Conservation (phyloP, 1,140 invertebrate genomes). For the Drosophila biarmipes region DNA sequence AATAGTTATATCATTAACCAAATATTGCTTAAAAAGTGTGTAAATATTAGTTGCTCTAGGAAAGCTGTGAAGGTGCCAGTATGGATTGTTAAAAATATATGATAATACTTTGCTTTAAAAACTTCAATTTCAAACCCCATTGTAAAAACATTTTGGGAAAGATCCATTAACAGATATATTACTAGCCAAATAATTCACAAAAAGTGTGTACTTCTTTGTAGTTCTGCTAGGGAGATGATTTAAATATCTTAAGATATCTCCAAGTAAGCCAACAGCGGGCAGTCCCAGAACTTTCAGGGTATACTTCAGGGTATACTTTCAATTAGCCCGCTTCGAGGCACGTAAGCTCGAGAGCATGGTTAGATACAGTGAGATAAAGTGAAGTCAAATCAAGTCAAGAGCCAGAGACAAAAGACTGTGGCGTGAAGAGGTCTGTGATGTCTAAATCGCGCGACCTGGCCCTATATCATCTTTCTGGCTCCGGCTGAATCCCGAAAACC, state of each 20-base stretch:
- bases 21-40: too few species aligned
- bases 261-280: neutral
- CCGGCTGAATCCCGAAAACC: slow-evolving; percentile 4
- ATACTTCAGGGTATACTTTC: slow-evolving; percentile 22
- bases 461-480: slow-evolving; percentile 1
- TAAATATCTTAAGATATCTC: too few species aligned
- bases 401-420: slow-evolving; percentile 29
- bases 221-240: too few species aligned
- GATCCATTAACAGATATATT: too few species aligned
- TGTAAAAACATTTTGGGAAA: too few species aligned
- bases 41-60: slow-evolving; percentile 10
- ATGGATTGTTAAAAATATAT: too few species aligned
- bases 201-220: too few species aligned
- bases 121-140: too few species aligned
- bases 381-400: slow-evolving; percentile 42
- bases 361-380: slow-evolving; percentile 14
- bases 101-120: too few species aligned
- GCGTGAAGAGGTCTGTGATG: slow-evolving; percentile 27
- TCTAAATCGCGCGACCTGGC: slow-evolving; percentile 18
- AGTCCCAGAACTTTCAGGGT: neutral
- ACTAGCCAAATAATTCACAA: too few species aligned
- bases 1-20: too few species aligned
- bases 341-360: slow-evolving; percentile 17
- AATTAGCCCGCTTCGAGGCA: slow-evolving; percentile 32
- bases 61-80: neutral